Conservation (phyloP, 2,797 vertebrate genomes). For the Nannoperca obscura region DNA sequence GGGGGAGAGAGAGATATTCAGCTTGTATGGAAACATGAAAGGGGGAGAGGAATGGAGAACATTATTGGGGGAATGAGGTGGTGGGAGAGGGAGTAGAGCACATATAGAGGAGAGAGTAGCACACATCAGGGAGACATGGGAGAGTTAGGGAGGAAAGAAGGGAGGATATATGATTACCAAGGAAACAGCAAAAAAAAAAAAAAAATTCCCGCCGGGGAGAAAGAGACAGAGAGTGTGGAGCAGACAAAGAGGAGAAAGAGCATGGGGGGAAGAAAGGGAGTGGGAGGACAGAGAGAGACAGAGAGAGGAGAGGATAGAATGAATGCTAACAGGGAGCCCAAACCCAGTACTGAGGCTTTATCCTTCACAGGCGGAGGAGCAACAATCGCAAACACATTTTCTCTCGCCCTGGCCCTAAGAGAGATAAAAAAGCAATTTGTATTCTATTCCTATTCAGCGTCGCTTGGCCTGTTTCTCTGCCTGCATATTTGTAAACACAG, state of each 20-base stretch:
- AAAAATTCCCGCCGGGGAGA: conserved; percentile 68
- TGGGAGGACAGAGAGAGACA: conserved; percentile 74
- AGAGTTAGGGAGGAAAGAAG: conserved; percentile 69
- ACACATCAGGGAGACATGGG: conserved; percentile 76
- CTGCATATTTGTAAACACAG: conserved; percentile 90
- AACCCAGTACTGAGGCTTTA: conserved; percentile 85
- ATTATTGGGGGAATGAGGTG: conserved; percentile 72
- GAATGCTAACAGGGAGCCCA: conserved; percentile 88
- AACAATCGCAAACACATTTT: conserved; percentile 90
- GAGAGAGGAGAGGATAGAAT: conserved; percentile 79
- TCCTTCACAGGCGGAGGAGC: conserved; percentile 89
- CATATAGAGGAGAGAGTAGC: conserved; percentile 65
- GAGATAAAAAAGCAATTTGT: conserved; percentile 91
- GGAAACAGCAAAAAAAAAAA: conserved; percentile 79
- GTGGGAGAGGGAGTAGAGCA: conserved; percentile 62
- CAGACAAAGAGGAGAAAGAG: conserved; percentile 77
- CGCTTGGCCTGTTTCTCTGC: conserved; percentile 88
- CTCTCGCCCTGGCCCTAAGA: conserved; percentile 86
- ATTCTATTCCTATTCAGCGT: conserved; percentile 89
- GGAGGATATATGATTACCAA: conserved; percentile 82
- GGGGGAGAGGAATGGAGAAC: conserved; percentile 59
- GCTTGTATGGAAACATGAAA: conserved; percentile 73
- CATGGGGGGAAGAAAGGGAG: conserved; percentile 73
- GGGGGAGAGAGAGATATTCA: conserved; percentile 55
- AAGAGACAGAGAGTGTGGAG: conserved; percentile 72